These are phyloP conservation scores for Trypoxylon attenuatum DNA, from an alignment of 2,888 invertebrate genomes.

Conservation along the genomic window DNA sequence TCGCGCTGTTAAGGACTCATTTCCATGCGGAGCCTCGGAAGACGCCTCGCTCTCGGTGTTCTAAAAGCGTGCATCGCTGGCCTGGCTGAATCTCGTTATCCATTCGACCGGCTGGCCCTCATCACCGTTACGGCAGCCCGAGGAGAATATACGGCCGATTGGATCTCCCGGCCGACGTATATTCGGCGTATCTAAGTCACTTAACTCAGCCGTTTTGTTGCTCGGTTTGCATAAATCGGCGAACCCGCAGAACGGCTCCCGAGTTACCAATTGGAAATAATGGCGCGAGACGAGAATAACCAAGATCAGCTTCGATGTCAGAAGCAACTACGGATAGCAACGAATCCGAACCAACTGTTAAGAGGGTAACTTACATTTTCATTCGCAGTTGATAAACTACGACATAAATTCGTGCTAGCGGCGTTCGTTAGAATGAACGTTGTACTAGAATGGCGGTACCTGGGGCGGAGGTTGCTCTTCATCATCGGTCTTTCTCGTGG, in stretches of 20 bases:
- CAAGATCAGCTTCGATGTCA: constrained; percentile 16
- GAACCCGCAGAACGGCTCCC: constrained; percentile 33
- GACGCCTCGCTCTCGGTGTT: not conserved
- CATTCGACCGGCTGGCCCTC: not conserved
- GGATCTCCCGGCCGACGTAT: not conserved
- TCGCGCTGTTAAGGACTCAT: not conserved
- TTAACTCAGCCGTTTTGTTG: not conserved
- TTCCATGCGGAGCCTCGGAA: not conserved
- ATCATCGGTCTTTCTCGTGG: constrained; percentile 42
- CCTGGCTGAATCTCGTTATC: not conserved
- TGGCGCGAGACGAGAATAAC: constrained; percentile 20
- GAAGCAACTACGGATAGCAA: constrained; percentile 8
- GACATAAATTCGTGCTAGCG: constrained; percentile 53
- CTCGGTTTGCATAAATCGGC: constrained; percentile 20
- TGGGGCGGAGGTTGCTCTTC: constrained; percentile 47
- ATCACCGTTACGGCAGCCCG: not conserved
- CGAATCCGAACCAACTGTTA: no score
- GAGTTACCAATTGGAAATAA: constrained; percentile 34
- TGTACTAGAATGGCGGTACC: constrained; percentile 17
- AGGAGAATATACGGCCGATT: not conserved
- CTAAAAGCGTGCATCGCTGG: not conserved
- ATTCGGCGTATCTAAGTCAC: not conserved
- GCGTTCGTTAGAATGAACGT: constrained; percentile 55
- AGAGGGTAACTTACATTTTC: constrained; percentile 54
- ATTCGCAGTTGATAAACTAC: constrained; percentile 57